Evolutionary conservation across 2,888 invertebrate species (phyloP).

Genomic region (Phengaris alcon): DNA sequence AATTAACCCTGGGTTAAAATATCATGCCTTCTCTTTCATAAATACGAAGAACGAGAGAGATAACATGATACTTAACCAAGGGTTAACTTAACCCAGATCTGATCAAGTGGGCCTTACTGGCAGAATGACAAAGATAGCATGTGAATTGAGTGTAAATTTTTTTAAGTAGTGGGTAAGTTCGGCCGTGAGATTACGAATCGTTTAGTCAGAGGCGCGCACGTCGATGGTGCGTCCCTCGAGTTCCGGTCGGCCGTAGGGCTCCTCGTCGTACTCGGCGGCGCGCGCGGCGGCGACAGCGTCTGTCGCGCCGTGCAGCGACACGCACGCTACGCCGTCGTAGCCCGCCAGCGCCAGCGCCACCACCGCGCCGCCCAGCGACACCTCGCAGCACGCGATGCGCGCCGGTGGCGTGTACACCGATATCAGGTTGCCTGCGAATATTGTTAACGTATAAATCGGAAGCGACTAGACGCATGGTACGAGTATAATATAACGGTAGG

Average conservation of each 20-base stretch:
- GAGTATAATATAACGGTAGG: too few species aligned
- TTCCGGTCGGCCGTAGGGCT: conserved; percentile 60
- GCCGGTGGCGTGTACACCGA: conserved; percentile 89
- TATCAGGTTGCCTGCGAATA: conserved; percentile 82
- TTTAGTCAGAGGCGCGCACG: conserved; percentile 56
- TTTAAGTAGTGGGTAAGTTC: too few species aligned
- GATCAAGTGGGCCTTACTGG: too few species aligned
- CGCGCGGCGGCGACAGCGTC: conserved; percentile 59
- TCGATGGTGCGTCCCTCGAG: conserved; percentile 73
- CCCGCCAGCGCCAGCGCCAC: conserved; percentile 85
- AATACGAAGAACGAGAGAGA: too few species aligned
- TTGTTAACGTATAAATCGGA: too few species aligned
- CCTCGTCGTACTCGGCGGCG: conserved; percentile 77
- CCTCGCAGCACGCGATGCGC: conserved; percentile 87
- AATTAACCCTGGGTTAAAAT: too few species aligned
- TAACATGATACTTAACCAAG: too few species aligned
- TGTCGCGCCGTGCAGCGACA: conserved; percentile 76
- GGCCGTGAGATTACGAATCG: background rate
- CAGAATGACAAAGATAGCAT: too few species aligned
- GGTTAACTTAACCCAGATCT: too few species aligned
- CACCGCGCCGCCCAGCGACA: conserved; percentile 85
- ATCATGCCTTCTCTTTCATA: too few species aligned
- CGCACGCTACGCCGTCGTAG: conserved; percentile 81
- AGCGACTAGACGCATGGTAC: too few species aligned
- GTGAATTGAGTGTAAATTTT: too few species aligned